Conservation (phyloP, 2,888 invertebrate genomes). For the Pseudoips prasinana region DNA sequence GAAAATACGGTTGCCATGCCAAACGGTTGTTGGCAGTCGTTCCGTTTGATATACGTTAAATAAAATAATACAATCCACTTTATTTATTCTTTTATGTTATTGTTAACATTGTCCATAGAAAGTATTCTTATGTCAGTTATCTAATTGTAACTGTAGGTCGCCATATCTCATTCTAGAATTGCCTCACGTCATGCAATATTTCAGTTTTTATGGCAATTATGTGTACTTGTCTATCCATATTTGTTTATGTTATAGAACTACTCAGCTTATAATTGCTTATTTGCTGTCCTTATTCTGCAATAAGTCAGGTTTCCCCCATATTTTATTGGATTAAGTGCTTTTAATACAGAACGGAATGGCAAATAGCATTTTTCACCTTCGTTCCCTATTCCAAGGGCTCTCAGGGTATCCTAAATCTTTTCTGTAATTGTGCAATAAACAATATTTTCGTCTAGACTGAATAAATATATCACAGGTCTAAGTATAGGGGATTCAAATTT, state of each 20-base stretch:
- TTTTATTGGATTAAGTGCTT: slow-evolving; percentile 40
- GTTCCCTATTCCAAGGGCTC: slow-evolving; percentile 35
- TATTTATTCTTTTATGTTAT: too few species aligned
- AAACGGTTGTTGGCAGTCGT: too few species aligned
- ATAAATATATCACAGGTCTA: slow-evolving; percentile 40
- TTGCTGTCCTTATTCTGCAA: slow-evolving; percentile 36
- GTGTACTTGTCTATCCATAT: slow-evolving; percentile 8
- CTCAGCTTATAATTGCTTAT: slow-evolving; percentile 36
- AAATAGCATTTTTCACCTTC: slow-evolving; percentile 51
- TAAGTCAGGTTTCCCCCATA: slow-evolving; percentile 33
- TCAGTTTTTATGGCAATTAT: slow-evolving; percentile 20
- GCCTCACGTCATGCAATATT: slow-evolving; percentile 10
- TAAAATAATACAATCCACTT: too few species aligned
- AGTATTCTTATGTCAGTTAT: too few species aligned
- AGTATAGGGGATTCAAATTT: slow-evolving; percentile 42
- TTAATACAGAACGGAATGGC: slow-evolving; percentile 35
- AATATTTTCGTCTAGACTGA: slow-evolving; percentile 53
- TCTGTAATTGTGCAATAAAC: slow-evolving; percentile 47
- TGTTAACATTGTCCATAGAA: too few species aligned
- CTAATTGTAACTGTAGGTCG: slow-evolving; percentile 1
- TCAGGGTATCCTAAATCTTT: slow-evolving; percentile 39
- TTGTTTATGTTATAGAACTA: slow-evolving; percentile 12
- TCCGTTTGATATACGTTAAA: too few species aligned
- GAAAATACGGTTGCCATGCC: too few species aligned
- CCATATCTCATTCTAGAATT: slow-evolving; percentile 17